Base-by-base conservation (phyloP, 2,113 vertebrate genomes). In the Mesembrinibis cayennensis region DNA sequence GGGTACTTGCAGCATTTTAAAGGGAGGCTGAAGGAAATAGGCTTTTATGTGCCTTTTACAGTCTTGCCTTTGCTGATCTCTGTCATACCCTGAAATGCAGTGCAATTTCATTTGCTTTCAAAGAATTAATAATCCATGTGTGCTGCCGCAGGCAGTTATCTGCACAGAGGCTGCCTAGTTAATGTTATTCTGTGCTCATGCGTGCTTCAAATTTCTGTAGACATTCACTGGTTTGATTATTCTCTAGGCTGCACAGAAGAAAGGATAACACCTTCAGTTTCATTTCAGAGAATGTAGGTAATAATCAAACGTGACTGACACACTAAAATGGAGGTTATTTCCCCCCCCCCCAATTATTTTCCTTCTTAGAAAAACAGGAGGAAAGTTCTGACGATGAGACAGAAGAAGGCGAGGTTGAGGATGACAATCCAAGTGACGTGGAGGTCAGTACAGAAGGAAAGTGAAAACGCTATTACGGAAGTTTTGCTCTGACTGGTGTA, bases 301-400 rank as follows among this genome's bases (percentile, higher is more conserved):
- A 36, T 40, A 42, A 82, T 29, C 26, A 42, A 59, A 83, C 7
- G 44, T 78, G 70, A 44, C 56, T 16, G 62, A 65, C 30, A 27
- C 70, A 61, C 69, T 96, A 91, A 95, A 91, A 87, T 49, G 16
- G 26, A 91, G 62, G 30, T 49, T 80, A 5, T 44, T 77, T 45
- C 44, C 44, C 44, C 23, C 7, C 45, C 9, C 21, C 50, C 21
- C 62, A 22, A 82, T 86, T 88, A 29, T 95, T 92, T 96, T 96
- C 67, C 26, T 49, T 82, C 95, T 80, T 86, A 98, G 98, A 98
- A 79, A 98, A 98, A 87, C 97, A 97, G 77, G 98, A 98, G 62
- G 98, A 98, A 77, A 98, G 98, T 58, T 99, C 99, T 17, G 99
- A 99, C 26, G 98, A 98, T 5, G 99, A 99, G 27, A 98, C 98